Evolutionary conservation across 2,113 vertebrate species (phyloP).

Genomic region (Clinocottus analis): DNA sequence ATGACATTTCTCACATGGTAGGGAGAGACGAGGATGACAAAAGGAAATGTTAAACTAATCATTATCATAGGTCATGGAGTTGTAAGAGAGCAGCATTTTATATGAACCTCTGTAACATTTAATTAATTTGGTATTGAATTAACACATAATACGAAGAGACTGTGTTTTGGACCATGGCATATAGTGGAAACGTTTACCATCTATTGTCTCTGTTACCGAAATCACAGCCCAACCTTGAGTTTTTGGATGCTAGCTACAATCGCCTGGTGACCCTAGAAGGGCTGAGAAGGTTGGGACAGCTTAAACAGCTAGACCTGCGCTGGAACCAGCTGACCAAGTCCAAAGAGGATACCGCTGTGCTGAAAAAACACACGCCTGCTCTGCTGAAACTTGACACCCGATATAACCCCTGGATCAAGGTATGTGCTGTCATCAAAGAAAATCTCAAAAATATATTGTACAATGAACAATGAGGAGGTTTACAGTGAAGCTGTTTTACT

Average conservation of each 20-base stretch:
- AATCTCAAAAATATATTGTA: not conserved
- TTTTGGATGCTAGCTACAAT: slow-evolving; percentile 87
- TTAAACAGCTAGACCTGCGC: slow-evolving; percentile 86
- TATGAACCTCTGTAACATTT: not conserved
- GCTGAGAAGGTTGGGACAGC: slow-evolving; percentile 79
- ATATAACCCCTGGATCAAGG: slow-evolving; percentile 86
- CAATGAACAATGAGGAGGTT: not conserved
- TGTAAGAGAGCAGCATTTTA: not conserved
- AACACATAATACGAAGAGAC: not conserved
- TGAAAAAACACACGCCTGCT: slow-evolving; percentile 81
- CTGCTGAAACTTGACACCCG: slow-evolving; percentile 81
- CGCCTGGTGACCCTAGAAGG: slow-evolving; percentile 83
- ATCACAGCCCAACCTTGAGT: slow-evolving; percentile 84
- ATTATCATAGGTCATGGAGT: not conserved
- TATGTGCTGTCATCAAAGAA: slow-evolving; percentile 24
- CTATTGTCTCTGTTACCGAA: not conserved
- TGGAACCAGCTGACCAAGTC: slow-evolving; percentile 86
- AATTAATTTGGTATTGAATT: not conserved
- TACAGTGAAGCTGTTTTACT: slow-evolving; percentile 19
- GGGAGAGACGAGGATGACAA: slow-evolving; percentile 37
- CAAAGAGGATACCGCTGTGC: slow-evolving; percentile 78
- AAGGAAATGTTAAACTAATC: not conserved
- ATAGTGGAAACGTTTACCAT: not conserved
- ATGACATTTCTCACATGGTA: slow-evolving; percentile 87
- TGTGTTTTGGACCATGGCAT: not conserved